phyloP scores from a whole-genome alignment of 2,888 invertebrate genomes.

The Thymelicus sylvestris region DNA sequence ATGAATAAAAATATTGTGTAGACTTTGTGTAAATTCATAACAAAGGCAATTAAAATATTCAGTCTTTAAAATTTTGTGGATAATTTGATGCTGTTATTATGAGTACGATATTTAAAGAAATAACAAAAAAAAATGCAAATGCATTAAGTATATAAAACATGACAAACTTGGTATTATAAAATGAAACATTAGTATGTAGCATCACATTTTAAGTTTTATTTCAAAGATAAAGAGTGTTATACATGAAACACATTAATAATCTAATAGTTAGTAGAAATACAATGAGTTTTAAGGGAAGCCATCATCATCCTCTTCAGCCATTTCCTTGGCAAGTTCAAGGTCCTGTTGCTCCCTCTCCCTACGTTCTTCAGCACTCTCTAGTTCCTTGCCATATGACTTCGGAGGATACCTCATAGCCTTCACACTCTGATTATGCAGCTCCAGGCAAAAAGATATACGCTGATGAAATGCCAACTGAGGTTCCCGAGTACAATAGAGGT shows the following conservation, averaged over 20 bases:
- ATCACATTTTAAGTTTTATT: conserved; percentile 20
- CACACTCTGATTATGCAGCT: conserved; percentile 99
- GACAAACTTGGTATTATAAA: conserved; percentile 3
- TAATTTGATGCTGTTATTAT: no score
- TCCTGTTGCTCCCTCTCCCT: conserved; percentile 99
- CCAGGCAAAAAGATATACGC: conserved; percentile 98
- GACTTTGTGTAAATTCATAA: no score
- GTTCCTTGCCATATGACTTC: conserved; percentile 98
- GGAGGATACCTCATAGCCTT: conserved; percentile 99
- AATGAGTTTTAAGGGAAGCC: conserved; percentile 85
- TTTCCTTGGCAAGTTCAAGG: conserved; percentile 99
- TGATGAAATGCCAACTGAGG: conserved; percentile 98
- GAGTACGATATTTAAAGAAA: no score
- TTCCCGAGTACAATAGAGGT: conserved; percentile 98
- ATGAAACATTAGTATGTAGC: conserved; percentile 25
- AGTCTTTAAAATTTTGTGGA: no score
- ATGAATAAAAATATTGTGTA: no score
- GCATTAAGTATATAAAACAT: no score
- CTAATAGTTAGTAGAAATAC: conserved; percentile 22
- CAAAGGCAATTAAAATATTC: no score
- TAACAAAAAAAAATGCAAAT: no score
- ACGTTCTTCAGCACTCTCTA: conserved; percentile 98
- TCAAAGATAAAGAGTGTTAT: conserved; percentile 20
- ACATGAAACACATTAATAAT: conserved; percentile 15
- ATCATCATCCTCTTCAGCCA: conserved; percentile 99